phyloP scores from a whole-genome alignment of 2,888 invertebrate species.

The Cabera pusaria region DNA sequence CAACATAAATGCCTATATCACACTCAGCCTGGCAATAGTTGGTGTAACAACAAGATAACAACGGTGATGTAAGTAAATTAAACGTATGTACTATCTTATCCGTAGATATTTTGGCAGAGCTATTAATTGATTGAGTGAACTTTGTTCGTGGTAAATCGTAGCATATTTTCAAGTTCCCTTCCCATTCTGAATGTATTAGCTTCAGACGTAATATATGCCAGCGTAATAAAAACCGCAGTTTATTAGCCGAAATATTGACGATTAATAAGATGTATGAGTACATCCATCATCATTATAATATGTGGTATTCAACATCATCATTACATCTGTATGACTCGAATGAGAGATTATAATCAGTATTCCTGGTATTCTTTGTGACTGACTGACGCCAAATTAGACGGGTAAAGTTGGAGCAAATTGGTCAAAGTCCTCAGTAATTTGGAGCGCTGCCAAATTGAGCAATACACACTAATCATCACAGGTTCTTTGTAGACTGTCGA shows the following conservation, averaged over 20 bases:
- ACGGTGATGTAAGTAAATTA: slow-evolving; percentile 12
- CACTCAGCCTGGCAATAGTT: slow-evolving; percentile 1
- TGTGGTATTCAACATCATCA: no score
- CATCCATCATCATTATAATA: no score
- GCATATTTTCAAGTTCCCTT: no score
- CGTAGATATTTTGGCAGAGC: slow-evolving; percentile 12
- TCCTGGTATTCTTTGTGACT: slow-evolving; percentile 16
- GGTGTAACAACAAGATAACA: slow-evolving; percentile 16
- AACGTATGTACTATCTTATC: slow-evolving; percentile 11
- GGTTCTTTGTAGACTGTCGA: slow-evolving; percentile 24
- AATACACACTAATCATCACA: slow-evolving; percentile 41
- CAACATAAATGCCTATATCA: not conserved
- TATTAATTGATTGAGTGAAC: slow-evolving; percentile 10
- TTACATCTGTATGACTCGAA: no score
- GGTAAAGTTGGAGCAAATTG: slow-evolving; percentile 38
- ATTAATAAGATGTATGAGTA: no score
- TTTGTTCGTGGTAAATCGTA: no score
- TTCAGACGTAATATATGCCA: no score
- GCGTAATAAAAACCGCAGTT: no score
- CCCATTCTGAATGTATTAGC: no score
- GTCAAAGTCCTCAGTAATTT: slow-evolving; percentile 49
- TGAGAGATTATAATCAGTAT: slow-evolving; percentile 11
- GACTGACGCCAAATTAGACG: slow-evolving; percentile 21
- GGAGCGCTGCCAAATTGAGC: slow-evolving; percentile 46
- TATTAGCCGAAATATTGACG: no score